Conservation (phyloP, 2,888 invertebrate species). For the Latrodectus hesperus region DNA sequence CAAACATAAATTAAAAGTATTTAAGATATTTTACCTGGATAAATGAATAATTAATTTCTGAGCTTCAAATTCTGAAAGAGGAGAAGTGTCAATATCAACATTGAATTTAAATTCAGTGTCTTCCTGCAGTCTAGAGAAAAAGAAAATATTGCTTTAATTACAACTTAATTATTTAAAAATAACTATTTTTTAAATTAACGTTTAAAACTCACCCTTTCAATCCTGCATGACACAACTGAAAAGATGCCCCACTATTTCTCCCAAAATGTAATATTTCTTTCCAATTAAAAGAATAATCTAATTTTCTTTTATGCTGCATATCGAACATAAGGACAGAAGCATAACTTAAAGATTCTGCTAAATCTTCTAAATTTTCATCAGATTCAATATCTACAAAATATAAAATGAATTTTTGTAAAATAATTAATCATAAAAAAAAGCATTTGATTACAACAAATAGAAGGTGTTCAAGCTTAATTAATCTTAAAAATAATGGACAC, state of each 20-base stretch:
- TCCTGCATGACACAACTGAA: conserved; percentile 55
- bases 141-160: neutral
- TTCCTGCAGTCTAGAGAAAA: conserved; percentile 14
- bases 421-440: neutral
- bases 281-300: conserved; percentile 30
- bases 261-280: conserved; percentile 36
- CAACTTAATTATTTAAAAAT: neutral
- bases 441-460: neutral
- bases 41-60: conserved; percentile 44
- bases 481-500: no score
- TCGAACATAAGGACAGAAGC: conserved; percentile 43
- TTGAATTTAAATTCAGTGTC: conserved; percentile 34
- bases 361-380: conserved; percentile 32
- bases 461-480: neutral
- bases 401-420: no score
- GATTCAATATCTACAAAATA: conserved; percentile 31
- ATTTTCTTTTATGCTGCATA: conserved; percentile 32
- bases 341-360: conserved; percentile 40
- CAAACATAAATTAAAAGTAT: no score
- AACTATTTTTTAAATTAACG: neutral
- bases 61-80: conserved; percentile 27
- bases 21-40: conserved; percentile 25
- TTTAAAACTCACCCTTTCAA: conserved; percentile 45
- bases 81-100: conserved; percentile 45
- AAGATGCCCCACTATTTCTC: conserved; percentile 23